These are phyloP conservation scores for Callocephalon fimbriatum DNA, from an alignment of 2,113 vertebrate species.

Conservation along the genomic window DNA sequence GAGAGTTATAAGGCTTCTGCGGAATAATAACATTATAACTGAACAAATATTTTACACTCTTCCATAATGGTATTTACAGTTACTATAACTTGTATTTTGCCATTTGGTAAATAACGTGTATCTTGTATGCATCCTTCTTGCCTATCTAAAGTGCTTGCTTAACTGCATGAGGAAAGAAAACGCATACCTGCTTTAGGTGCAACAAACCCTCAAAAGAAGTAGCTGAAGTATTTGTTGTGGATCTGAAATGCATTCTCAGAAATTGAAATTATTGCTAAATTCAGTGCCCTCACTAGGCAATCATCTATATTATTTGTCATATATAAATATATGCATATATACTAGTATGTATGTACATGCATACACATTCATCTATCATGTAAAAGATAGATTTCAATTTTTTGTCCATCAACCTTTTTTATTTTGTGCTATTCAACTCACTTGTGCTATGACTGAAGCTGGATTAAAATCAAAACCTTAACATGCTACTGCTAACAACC, in stretches of 20 bases:
- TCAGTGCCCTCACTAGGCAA: constrained; percentile 56
- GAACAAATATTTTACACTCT: constrained; percentile 79
- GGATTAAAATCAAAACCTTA: constrained; percentile 58
- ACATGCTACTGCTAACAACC: constrained; percentile 56
- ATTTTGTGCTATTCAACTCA: constrained; percentile 67
- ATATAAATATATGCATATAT: constrained; percentile 63
- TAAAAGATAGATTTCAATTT: constrained; percentile 16
- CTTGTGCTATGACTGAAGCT: constrained; percentile 70
- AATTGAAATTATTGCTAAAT: constrained; percentile 65
- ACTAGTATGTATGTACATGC: constrained; percentile 68
- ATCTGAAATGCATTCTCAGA: constrained; percentile 50
- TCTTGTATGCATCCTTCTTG: constrained; percentile 48
- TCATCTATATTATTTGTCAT: constrained; percentile 28
- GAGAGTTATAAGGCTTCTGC: constrained; percentile 78
- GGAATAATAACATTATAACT: constrained; percentile 71
- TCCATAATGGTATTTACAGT: constrained; percentile 70
- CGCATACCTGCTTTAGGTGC: constrained; percentile 20
- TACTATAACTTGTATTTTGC: constrained; percentile 29
- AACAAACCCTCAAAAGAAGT: constrained; percentile 8
- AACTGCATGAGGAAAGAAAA: constrained; percentile 45
- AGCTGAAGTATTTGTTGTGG: constrained; percentile 20
- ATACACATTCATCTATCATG: constrained; percentile 49
- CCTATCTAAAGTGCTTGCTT: constrained; percentile 74
- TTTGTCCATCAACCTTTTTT: constrained; percentile 66
- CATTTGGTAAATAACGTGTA: constrained; percentile 41